phyloP scores from a whole-genome alignment of 2,797 vertebrate species.

The Helicolenus hilgendorfi region DNA sequence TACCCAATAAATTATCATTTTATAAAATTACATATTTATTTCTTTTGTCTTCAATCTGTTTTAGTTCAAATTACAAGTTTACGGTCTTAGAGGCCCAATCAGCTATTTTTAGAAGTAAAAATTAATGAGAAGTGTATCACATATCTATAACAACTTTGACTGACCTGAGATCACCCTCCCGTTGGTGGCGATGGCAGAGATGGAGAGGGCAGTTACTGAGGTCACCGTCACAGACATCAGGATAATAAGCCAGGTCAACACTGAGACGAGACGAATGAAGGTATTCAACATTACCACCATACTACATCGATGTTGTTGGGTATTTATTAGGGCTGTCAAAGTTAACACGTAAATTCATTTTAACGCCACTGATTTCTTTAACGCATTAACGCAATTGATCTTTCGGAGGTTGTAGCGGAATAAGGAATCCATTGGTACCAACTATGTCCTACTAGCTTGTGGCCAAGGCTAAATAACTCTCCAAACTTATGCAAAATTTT shows the following conservation, averaged over 20 bases:
- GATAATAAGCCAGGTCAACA: constrained; percentile 89
- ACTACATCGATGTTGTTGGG: not conserved
- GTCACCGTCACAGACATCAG: constrained; percentile 87
- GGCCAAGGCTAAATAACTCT: no score
- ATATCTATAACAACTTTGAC: constrained; percentile 1
- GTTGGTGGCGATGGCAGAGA: constrained; percentile 90
- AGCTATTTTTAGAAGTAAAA: not conserved
- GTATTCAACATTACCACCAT: not conserved
- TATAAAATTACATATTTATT: not conserved
- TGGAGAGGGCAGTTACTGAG: constrained; percentile 85
- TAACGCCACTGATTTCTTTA: no score
- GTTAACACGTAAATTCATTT: no score
- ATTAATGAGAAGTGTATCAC: not conserved
- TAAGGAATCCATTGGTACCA: not conserved
- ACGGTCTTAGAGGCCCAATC: not conserved
- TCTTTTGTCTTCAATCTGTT: not conserved
- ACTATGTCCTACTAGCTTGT: not conserved
- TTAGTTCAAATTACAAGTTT: not conserved
- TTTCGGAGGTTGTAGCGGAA: not conserved
- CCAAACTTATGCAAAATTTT: no score
- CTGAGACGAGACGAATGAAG: constrained; percentile 54
- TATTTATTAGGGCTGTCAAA: not conserved
- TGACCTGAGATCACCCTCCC: constrained; percentile 88
- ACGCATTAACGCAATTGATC: not conserved
- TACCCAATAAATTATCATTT: not conserved